Evolutionary conservation across 2,888 invertebrate species (phyloP).

Genomic region (Ectobius pallidus): DNA sequence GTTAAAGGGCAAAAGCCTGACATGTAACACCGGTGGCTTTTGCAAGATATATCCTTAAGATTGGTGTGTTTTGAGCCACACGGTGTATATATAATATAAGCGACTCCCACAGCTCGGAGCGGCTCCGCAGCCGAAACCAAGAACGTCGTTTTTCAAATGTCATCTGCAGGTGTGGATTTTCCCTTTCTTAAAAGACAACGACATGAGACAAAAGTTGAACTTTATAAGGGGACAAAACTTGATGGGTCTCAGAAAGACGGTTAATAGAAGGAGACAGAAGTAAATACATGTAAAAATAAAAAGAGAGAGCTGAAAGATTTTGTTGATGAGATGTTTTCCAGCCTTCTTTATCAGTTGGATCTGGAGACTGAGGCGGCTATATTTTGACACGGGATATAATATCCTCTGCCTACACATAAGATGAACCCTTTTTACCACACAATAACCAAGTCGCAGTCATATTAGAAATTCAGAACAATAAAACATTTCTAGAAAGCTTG

Average conservation of each 20-base stretch:
- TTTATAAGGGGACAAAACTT: slow-evolving; percentile 28
- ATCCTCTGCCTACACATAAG: background rate
- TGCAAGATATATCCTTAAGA: too few species aligned
- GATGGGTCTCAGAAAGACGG: slow-evolving; percentile 14
- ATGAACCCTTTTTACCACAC: background rate
- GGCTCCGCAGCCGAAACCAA: background rate
- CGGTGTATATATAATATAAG: too few species aligned
- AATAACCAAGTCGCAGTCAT: slow-evolving; percentile 36
- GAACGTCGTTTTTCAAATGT: slow-evolving; percentile 34
- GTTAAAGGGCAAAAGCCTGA: too few species aligned
- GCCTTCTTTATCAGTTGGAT: slow-evolving; percentile 18
- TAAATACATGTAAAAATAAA: slow-evolving; percentile 16
- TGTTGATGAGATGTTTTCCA: slow-evolving; percentile 34
- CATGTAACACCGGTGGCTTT: too few species aligned
- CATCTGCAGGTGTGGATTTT: slow-evolving; percentile 29
- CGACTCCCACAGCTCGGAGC: too few species aligned
- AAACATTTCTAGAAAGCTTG: slow-evolving; percentile 10
- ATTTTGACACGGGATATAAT: slow-evolving; percentile 26
- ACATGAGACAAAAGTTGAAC: slow-evolving; percentile 20
- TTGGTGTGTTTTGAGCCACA: too few species aligned
- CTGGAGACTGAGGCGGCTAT: slow-evolving; percentile 27
- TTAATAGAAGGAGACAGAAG: slow-evolving; percentile 4
- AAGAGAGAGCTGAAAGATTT: slow-evolving; percentile 25
- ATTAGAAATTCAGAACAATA: slow-evolving; percentile 36
- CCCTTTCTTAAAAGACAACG: slow-evolving; percentile 1